Evolutionary conservation across 1,140 invertebrate genomes (phyloP).

Genomic region (Pseudomyrmex dendroicus): DNA sequence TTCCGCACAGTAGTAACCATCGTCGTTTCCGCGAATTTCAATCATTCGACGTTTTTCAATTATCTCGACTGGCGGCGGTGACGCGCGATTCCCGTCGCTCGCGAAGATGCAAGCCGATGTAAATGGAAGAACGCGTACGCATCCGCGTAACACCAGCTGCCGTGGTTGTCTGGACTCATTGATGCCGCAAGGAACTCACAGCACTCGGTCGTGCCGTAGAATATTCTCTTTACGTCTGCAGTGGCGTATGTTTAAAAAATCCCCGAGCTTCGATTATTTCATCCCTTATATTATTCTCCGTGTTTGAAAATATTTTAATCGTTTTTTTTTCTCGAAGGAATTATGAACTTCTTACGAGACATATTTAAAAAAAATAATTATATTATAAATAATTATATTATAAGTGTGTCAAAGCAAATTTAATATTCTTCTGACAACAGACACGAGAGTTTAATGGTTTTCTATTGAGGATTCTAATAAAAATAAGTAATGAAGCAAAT

Average conservation of each 20-base stretch:
- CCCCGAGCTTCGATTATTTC: not conserved
- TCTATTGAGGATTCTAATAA: not conserved
- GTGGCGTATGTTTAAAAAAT: not conserved
- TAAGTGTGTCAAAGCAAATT: not conserved
- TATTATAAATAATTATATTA: not conserved
- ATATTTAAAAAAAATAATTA: not conserved
- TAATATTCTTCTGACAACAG: not conserved
- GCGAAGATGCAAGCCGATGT: conserved; percentile 42
- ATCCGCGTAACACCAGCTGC: conserved; percentile 26
- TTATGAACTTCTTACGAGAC: not conserved
- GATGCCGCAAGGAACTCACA: conserved; percentile 21
- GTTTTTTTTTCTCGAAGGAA: not conserved
- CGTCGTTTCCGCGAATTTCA: conserved; percentile 33
- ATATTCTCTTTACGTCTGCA: conserved; percentile 1
- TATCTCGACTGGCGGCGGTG: conserved; percentile 11
- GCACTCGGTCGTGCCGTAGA: not conserved
- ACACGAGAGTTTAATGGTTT: not conserved
- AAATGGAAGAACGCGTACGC: conserved; percentile 18
- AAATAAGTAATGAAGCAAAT: not conserved
- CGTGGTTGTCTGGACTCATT: conserved; percentile 17
- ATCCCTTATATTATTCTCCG: no score
- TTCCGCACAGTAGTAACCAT: not conserved
- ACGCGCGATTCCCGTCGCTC: conserved; percentile 18
- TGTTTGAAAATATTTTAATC: no score
- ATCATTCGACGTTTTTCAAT: conserved; percentile 42